These are phyloP conservation scores for Cephonodes hylas DNA, from an alignment of 2,888 invertebrate species.

Conservation along the genomic window DNA sequence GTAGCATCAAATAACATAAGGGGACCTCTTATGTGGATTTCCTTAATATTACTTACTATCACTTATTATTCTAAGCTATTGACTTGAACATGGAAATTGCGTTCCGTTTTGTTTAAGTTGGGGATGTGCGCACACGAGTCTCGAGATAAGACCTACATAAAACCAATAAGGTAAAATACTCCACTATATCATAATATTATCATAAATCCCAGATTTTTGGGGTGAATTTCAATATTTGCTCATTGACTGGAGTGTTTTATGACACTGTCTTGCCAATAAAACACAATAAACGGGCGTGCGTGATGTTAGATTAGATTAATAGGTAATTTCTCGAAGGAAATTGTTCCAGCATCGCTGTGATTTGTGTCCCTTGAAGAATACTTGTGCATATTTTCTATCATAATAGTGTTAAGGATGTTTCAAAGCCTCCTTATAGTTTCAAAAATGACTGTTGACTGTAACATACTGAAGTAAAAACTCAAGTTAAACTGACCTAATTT, in stretches of 20 bases:
- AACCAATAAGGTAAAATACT: slow-evolving; percentile 55
- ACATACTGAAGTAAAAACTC: too few relatives aligned
- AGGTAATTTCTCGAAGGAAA: slow-evolving; percentile 7
- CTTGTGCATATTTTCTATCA: neutral
- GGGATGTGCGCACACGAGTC: slow-evolving; percentile 57
- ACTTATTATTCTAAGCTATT: slow-evolving; percentile 80
- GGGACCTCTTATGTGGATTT: slow-evolving; percentile 63
- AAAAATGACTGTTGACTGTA: too few relatives aligned
- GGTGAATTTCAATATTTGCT: slow-evolving; percentile 57
- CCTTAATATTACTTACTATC: slow-evolving; percentile 76
- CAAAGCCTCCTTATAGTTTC: too few relatives aligned
- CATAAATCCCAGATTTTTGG: slow-evolving; percentile 56
- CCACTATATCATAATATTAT: slow-evolving; percentile 53
- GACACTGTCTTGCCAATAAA: slow-evolving; percentile 13
- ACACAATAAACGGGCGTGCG: slow-evolving; percentile 1
- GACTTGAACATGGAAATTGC: slow-evolving; percentile 78
- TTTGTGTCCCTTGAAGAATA: neutral
- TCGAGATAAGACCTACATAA: slow-evolving; percentile 58
- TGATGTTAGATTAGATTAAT: neutral
- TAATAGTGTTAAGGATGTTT: neutral
- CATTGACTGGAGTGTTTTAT: slow-evolving; percentile 34
- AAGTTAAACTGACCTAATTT: neutral
- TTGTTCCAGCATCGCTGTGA: neutral
- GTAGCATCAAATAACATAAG: slow-evolving; percentile 43
- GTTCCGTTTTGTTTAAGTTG: slow-evolving; percentile 73